Evolutionary conservation across 2,113 vertebrate species (phyloP).

Genomic region (Dolichallabes microphthalmus): DNA sequence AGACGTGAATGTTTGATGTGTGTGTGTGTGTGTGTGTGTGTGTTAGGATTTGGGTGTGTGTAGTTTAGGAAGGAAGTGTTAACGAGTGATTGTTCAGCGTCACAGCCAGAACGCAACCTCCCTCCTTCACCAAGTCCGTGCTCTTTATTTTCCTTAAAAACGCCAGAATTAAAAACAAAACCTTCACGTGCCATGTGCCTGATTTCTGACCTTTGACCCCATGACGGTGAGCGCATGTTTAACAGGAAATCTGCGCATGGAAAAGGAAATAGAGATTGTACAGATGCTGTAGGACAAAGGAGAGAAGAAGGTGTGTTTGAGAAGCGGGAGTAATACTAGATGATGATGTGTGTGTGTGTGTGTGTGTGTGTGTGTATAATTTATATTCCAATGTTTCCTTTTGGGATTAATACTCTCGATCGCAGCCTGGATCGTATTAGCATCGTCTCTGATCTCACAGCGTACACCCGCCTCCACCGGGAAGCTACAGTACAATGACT

Average conservation of each 20-base stretch:
- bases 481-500: background rate
- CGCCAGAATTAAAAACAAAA: background rate
- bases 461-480: background rate
- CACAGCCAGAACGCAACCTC: background rate
- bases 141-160: background rate
- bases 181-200: background rate
- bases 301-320: background rate
- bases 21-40: background rate
- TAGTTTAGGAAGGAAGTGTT: conserved; percentile 49
- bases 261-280: background rate
- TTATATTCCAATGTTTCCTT: no score
- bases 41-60: background rate
- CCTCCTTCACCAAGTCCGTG: background rate
- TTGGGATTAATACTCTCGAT: no score
- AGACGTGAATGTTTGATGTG: background rate
- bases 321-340: background rate
- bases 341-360: background rate
- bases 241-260: background rate
- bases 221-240: background rate
- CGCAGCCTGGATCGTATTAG: no score
- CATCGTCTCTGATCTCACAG: no score
- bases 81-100: conserved; percentile 38
- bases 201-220: background rate
- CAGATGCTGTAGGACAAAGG: background rate
- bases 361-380: background rate